phyloP scores from a whole-genome alignment of 92 coral and sea anemone species.

The Actinernus sp. region DNA sequence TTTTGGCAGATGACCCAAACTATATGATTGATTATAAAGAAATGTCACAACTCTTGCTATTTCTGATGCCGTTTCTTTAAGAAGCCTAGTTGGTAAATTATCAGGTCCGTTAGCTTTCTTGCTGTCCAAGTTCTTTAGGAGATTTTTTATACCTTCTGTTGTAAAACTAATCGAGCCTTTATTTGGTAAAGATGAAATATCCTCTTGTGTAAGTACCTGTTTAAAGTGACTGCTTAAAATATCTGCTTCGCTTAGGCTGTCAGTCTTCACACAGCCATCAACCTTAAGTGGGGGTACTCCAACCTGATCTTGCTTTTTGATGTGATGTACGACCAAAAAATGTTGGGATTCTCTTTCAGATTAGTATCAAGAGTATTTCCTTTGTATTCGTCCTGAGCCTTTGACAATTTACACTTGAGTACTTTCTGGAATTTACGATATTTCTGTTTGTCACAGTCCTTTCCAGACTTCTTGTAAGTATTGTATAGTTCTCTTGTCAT shows the following conservation, averaged over 20 bases:
- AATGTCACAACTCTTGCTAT: constrained; percentile 25
- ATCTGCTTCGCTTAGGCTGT: constrained; percentile 64
- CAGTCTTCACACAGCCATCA: constrained; percentile 31
- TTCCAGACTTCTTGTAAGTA: no score
- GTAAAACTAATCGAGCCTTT: constrained; percentile 12
- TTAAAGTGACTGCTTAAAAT: constrained; percentile 38
- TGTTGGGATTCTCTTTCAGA: constrained; percentile 68
- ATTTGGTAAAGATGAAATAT: constrained; percentile 48
- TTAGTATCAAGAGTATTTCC: constrained; percentile 49
- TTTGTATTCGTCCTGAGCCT: constrained; percentile 64
- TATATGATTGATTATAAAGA: constrained; percentile 24
- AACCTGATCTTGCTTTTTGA: constrained; percentile 59
- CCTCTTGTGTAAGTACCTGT: constrained; percentile 48
- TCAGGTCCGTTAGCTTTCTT: constrained; percentile 50
- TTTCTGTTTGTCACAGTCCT: constrained; percentile 5
- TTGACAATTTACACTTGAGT: constrained; percentile 40
- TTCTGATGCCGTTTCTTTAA: constrained; percentile 50
- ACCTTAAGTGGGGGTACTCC: constrained; percentile 58
- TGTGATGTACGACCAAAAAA: constrained; percentile 68
- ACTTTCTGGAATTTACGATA: constrained; percentile 16
- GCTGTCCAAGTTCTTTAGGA: constrained; percentile 28
- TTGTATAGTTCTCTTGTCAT: no score
- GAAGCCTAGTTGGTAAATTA: no score
- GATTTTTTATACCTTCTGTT: constrained; percentile 19
- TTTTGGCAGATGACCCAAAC: no score